Base-by-base conservation (phyloP, 2,797 vertebrate genomes). In the Bufotes viridis region DNA sequence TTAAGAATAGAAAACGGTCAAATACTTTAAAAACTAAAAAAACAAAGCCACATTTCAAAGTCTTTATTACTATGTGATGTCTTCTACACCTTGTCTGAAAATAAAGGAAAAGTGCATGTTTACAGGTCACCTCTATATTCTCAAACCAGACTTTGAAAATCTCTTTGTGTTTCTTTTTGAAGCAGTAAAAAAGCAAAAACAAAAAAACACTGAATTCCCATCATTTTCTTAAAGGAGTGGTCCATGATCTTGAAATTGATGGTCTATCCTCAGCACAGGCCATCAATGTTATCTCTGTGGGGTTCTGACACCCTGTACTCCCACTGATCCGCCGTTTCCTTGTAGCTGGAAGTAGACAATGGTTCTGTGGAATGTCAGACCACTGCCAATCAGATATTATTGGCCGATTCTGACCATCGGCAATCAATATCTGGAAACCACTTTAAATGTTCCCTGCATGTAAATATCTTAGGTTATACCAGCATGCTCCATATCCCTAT, bases 111-210 rank as follows among this genome's bases (percentile, higher is more conserved):
- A 42, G 42, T 11, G 70, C 70, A 22, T n/a, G 74, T 76, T 51
- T 51, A 76, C 49, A 51, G 22, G 42, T 76, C 74, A 9, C 20
- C 74, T 14, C 20, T 34, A 53, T 53, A 53, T n/a, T 22, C 49
- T n/a, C 20, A 12, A 6, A 1, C 0, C 17, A 76, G 74, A 13
- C 74, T 76, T n/a, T 53, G 74, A 76, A 53, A 51, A 51, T 51
- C 42, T 51, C 74, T 76, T 76, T 76, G 20, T 53, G 51, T 24
- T 76, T 76, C 74, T 53, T 53, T 72, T 53, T 76, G 74, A 76
- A 75, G 72, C 53, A 12, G 12, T 22, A 75, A 51, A n/a, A 53
- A 22, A 15, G 8, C 10, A 49, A 20, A 49, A 22, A 74, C 22
- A 63, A 20, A 22, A 67, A 67, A 72, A 42, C 15, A 72, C 53